These are phyloP conservation scores for Oncorhynchus masou DNA, from an alignment of 2,113 vertebrate genomes.

Conservation along the genomic window DNA sequence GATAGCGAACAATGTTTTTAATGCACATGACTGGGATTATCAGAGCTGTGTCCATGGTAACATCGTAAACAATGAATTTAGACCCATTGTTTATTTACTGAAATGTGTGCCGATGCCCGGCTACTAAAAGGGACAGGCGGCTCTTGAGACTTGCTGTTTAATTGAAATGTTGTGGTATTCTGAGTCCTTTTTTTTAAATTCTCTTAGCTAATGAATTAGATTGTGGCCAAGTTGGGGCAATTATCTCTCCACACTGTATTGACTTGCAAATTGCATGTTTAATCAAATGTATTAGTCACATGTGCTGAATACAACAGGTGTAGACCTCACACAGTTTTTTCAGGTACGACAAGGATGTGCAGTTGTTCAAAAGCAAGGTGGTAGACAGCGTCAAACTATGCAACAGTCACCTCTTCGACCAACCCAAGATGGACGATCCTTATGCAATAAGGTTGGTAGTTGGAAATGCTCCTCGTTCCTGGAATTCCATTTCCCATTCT, in stretches of 20 bases:
- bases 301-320: no score
- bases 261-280: background rate
- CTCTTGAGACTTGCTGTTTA: no score
- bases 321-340: background rate
- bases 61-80: no score
- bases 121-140: no score
- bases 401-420: conserved; percentile 94
- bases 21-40: no score
- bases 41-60: no score
- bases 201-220: background rate
- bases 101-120: no score
- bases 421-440: conserved; percentile 94
- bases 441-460: conserved; percentile 91
- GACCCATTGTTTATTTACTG: no score
- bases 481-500: background rate
- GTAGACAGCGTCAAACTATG: conserved; percentile 93
- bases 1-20: no score
- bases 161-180: no score
- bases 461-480: background rate
- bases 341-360: conserved; percentile 94
- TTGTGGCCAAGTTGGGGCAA: background rate
- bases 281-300: background rate
- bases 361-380: conserved; percentile 97
- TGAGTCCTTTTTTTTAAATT: background rate
- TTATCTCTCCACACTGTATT: background rate